These are phyloP conservation scores for Coleophora flavipennella DNA, from an alignment of 2,888 invertebrate genomes.

Conservation along the genomic window DNA sequence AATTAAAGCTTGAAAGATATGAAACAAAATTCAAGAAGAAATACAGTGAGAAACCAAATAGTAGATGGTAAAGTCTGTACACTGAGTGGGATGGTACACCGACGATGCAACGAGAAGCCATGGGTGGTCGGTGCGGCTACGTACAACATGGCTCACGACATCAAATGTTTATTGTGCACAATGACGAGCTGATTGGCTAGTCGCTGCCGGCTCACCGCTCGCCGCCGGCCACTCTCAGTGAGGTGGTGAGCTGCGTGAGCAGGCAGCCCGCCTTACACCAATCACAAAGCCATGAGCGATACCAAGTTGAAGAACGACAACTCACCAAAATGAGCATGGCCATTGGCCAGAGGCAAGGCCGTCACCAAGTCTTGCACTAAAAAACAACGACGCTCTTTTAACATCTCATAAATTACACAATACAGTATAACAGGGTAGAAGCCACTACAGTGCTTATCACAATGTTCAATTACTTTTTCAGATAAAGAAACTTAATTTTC, in stretches of 20 bases:
- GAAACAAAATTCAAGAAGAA: constrained; percentile 50
- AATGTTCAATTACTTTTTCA: constrained; percentile 21
- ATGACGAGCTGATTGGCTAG: constrained; percentile 38
- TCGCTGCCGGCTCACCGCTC: constrained; percentile 33
- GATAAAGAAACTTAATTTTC: constrained; percentile 17
- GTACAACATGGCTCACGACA: constrained; percentile 57
- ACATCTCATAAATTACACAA: constrained; percentile 54
- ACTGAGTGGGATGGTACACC: constrained; percentile 49
- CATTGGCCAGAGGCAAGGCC: constrained; percentile 71
- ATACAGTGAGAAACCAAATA: constrained; percentile 37
- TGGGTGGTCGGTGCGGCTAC: constrained; percentile 55
- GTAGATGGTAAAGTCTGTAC: constrained; percentile 41
- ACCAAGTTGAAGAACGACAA: constrained; percentile 55
- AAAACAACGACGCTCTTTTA: constrained; percentile 69
- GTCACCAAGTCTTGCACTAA: constrained; percentile 74
- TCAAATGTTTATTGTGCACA: constrained; percentile 47
- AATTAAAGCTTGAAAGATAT: constrained; percentile 38
- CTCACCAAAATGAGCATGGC: constrained; percentile 73
- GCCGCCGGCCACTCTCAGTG: constrained; percentile 17
- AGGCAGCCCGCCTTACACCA: constrained; percentile 52
- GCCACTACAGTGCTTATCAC: constrained; percentile 26
- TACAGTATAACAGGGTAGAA: constrained; percentile 6
- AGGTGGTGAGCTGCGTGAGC: constrained; percentile 17
- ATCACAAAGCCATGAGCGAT: constrained; percentile 67
- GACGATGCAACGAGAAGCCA: constrained; percentile 65